Percentiles rank a stretch among this genome's conserved stretches.
Evolutionary conservation across 2,113 vertebrate genomes (phyloP).

Genomic region (Glaucomys volans): DNA sequence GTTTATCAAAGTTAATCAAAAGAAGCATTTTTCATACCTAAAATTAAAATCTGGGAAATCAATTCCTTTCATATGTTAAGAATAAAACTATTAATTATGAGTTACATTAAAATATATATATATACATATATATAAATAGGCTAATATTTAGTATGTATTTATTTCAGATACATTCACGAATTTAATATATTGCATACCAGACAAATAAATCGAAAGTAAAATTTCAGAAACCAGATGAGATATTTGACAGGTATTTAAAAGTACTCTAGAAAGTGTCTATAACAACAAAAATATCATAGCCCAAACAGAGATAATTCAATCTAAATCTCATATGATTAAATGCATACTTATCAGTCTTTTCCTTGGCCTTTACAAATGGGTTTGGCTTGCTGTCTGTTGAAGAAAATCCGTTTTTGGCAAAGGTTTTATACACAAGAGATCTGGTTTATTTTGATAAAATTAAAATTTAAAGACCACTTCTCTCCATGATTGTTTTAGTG

Average conservation of each 20-base stretch:
- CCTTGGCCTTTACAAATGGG: slow-evolving; percentile 78
- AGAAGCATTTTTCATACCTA: not conserved
- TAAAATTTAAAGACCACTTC: slow-evolving; percentile 82
- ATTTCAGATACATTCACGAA: not conserved
- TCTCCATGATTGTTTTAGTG: slow-evolving; percentile 72
- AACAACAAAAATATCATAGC: slow-evolving; percentile 62
- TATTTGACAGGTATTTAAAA: not conserved
- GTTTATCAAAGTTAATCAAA: not conserved
- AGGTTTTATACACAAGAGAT: slow-evolving; percentile 67
- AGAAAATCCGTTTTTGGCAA: slow-evolving; percentile 79
- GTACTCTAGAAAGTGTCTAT: not conserved
- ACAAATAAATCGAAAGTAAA: not conserved
- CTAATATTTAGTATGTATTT: not conserved
- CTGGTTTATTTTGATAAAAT: slow-evolving; percentile 82
- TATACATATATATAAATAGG: not conserved
- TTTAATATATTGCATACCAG: not conserved
- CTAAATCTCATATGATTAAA: slow-evolving; percentile 65
- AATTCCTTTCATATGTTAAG: not conserved
- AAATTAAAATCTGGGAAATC: slow-evolving; percentile 25
- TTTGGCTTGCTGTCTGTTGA: slow-evolving; percentile 67
- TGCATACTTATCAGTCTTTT: slow-evolving; percentile 59
- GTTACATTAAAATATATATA: not conserved
- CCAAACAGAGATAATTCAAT: slow-evolving; percentile 64
- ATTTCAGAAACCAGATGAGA: not conserved
- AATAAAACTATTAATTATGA: not conserved